Conservation (phyloP, 2,113 vertebrate genomes). For the Pithys albifrons region DNA sequence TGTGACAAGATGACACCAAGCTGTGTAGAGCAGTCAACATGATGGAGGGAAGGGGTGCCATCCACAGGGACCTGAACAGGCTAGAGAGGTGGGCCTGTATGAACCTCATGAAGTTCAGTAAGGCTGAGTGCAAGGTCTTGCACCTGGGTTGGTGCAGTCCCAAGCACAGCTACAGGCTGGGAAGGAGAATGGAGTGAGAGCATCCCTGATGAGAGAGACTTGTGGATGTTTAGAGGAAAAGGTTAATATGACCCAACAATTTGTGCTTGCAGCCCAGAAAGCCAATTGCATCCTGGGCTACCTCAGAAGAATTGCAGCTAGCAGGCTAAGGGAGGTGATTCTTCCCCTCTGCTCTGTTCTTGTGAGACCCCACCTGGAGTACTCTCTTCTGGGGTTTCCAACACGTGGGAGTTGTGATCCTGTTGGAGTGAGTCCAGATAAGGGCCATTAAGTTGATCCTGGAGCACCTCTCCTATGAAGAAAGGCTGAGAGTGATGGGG, state of each 20-base stretch:
- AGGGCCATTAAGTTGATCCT: neutral
- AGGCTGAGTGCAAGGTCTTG: neutral
- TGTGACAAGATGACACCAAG: too few species aligned
- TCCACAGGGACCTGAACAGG: neutral
- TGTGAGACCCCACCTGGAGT: too few species aligned
- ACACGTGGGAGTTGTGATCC: accelerated
- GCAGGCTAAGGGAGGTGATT: neutral
- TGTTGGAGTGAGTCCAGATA: neutral
- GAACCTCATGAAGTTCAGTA: neutral
- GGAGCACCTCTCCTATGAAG: neutral
- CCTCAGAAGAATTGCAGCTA: neutral
- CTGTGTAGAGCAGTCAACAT: neutral
- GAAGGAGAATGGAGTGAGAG: neutral
- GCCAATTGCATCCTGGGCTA: neutral
- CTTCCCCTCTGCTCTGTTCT: neutral
- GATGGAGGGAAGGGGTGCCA: neutral
- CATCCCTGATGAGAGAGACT: neutral
- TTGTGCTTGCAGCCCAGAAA: neutral
- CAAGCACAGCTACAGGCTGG: neutral
- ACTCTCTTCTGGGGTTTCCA: neutral
- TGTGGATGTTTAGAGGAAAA: neutral
- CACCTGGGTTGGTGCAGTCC: neutral
- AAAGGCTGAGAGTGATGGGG: neutral
- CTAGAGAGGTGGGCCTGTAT: neutral
- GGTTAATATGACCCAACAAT: neutral